Conservation (phyloP, 2,888 invertebrate species). For the Ornithoptera priamus region DNA sequence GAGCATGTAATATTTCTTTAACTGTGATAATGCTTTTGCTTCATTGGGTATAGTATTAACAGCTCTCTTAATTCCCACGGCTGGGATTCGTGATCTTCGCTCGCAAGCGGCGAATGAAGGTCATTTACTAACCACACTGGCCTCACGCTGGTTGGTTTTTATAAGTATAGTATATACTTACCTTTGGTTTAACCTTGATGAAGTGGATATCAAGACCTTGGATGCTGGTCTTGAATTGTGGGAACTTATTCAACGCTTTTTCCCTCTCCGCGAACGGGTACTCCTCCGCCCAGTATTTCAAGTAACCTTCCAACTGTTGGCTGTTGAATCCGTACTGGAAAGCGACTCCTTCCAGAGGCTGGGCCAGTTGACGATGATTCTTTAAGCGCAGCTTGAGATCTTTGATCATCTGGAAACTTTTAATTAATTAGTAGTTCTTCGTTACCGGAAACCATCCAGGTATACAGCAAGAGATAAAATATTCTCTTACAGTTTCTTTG, state of each 20-base stretch:
- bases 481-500: constrained; percentile 70
- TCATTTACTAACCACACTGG: no score
- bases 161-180: constrained; percentile 34
- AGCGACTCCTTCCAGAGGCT: constrained; percentile 83
- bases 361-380: constrained; percentile 52
- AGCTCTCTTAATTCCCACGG: no score
- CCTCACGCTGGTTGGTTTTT: no score
- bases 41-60: no score
- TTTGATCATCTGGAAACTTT: constrained; percentile 50
- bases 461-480: no score
- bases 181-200: constrained; percentile 83
- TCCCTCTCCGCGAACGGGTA: constrained; percentile 84
- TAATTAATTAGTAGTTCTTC: neutral
- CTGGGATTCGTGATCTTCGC: no score
- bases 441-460: no score
- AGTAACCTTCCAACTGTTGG: constrained; percentile 81
- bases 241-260: constrained; percentile 83
- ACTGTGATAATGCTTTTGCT: no score
- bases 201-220: constrained; percentile 88
- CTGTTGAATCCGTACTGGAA: constrained; percentile 92
- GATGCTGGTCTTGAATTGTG: constrained; percentile 88
- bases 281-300: constrained; percentile 88
- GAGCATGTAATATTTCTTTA: no score
- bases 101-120: no score
- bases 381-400: constrained; percentile 57